phyloP scores from a whole-genome alignment of 2,888 invertebrate genomes.

The Bhutanitis thaidina region DNA sequence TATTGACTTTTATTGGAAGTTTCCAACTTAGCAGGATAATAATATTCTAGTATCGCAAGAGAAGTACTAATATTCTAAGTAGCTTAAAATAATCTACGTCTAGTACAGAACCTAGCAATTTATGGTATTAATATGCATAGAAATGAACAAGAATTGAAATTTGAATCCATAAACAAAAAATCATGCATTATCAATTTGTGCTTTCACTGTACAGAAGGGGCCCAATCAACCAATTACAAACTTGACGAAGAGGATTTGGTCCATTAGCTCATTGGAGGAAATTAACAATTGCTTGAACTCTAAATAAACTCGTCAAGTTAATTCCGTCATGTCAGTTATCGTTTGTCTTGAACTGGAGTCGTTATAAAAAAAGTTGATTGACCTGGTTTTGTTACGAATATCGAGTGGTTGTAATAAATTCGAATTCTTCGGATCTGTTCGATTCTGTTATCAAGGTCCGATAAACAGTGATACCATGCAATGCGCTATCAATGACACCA shows the following conservation, averaged over 20 bases:
- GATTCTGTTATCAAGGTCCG: no score
- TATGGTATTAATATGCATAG: no score
- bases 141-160: slow-evolving; percentile 2
- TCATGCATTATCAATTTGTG: slow-evolving; percentile 23
- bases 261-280: slow-evolving; percentile 77
- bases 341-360: slow-evolving; percentile 45
- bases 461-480: no score
- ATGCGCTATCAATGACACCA: no score
- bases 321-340: slow-evolving; percentile 74
- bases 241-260: slow-evolving; percentile 65
- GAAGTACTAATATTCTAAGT: no score
- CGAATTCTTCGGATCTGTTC: background rate
- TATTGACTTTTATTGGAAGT: no score
- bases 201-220: slow-evolving; percentile 28
- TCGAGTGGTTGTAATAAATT: slow-evolving; percentile 23
- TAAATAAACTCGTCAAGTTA: slow-evolving; percentile 73
- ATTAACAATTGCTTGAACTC: slow-evolving; percentile 76
- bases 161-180: slow-evolving; percentile 19
- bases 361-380: slow-evolving; percentile 43
- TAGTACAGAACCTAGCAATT: no score
- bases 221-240: slow-evolving; percentile 35
- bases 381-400: slow-evolving; percentile 31
- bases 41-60: no score
- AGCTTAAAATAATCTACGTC: no score
- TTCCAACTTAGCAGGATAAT: no score